Evolutionary conservation across 2,797 vertebrate species (phyloP).

Genomic region (Momotus momota): DNA sequence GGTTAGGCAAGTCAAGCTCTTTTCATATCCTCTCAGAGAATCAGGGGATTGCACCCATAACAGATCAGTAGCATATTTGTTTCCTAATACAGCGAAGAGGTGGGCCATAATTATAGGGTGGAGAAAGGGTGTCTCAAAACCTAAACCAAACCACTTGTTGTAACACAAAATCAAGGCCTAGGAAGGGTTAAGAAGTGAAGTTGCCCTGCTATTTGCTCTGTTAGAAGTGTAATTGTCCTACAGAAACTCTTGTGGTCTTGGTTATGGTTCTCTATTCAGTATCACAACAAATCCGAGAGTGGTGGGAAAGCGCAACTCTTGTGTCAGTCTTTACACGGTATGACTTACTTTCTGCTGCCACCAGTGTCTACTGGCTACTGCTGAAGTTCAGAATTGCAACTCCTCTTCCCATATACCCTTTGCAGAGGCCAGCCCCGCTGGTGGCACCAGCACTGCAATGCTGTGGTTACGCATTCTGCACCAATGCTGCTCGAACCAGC

Average conservation of each 20-base stretch:
- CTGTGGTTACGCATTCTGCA: neutral
- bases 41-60: neutral
- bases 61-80: neutral
- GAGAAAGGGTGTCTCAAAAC: neutral
- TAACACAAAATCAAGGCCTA: neutral
- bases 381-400: neutral
- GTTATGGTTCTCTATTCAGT: neutral
- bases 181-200: neutral
- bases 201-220: neutral
- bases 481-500: neutral
- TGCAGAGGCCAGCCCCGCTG: neutral
- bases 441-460: neutral
- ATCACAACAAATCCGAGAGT: neutral
- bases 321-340: too few species aligned
- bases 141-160: neutral
- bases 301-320: neutral
- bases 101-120: neutral
- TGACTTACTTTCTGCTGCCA: neutral
- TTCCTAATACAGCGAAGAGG: neutral
- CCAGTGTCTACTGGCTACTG: rapidly evolving
- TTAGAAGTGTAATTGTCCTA: neutral
- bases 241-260: neutral
- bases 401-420: neutral
- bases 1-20: neutral
- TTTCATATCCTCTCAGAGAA: neutral